phyloP scores from a whole-genome alignment of 1,140 invertebrate species.

The Calliopsis andreniformis region DNA sequence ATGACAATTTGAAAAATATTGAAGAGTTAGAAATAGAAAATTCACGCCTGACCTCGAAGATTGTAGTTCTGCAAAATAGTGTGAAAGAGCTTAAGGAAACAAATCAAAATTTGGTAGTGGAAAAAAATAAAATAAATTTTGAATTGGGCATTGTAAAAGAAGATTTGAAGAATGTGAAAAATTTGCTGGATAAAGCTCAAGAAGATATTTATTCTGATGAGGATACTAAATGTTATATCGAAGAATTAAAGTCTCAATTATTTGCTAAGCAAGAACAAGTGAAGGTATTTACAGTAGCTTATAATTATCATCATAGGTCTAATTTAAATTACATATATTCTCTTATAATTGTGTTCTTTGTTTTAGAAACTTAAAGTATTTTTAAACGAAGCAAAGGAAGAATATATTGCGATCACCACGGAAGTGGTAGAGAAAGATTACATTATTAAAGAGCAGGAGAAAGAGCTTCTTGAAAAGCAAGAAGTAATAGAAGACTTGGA shows the following conservation, averaged over 20 bases:
- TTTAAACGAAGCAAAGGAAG: conserved; percentile 77
- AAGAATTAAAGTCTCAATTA: conserved; percentile 70
- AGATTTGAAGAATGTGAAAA: conserved; percentile 68
- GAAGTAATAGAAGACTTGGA: conserved; percentile 72
- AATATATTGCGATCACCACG: conserved; percentile 68
- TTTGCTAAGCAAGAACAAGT: conserved; percentile 67
- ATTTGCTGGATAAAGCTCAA: conserved; percentile 61
- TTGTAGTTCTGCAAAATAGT: conserved; percentile 64
- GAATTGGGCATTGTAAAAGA: conserved; percentile 67
- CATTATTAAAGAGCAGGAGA: conserved; percentile 56
- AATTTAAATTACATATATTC: conserved; percentile 18
- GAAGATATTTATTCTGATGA: conserved; percentile 48
- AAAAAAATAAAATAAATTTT: conserved; percentile 70
- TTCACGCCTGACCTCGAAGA: conserved; percentile 59
- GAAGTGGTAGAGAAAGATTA: conserved; percentile 62
- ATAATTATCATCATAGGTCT: too few species aligned
- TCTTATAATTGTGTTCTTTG: conserved; percentile 31
- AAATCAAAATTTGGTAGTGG: conserved; percentile 62
- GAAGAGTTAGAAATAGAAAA: conserved; percentile 69
- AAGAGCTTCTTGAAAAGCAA: conserved; percentile 58
- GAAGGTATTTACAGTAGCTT: conserved; percentile 63
- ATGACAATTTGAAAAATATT: conserved; percentile 42
- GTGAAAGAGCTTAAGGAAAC: conserved; percentile 63
- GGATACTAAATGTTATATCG: conserved; percentile 57
- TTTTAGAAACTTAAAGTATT: conserved; percentile 72